phyloP scores from a whole-genome alignment of 2,888 invertebrate species.

The Pimpla rufipes region DNA sequence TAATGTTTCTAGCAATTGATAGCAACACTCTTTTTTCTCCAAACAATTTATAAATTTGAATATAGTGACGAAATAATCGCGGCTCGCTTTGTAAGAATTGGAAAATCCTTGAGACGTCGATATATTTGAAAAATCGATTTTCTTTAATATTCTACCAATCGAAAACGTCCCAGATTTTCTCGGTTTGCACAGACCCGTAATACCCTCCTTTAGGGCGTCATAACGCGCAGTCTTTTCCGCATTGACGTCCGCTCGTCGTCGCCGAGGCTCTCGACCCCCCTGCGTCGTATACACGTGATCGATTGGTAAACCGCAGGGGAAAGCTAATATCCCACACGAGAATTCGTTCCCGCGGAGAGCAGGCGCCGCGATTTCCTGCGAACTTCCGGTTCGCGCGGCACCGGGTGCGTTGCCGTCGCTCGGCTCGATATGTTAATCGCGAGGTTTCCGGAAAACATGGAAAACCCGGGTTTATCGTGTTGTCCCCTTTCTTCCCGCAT shows the following conservation, averaged over 20 bases:
- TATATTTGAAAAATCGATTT: neutral
- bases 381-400: constrained; percentile 65
- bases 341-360: constrained; percentile 39
- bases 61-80: neutral
- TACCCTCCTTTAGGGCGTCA: constrained; percentile 21
- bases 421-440: neutral
- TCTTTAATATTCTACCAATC: neutral
- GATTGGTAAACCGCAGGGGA: constrained; percentile 65
- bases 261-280: neutral
- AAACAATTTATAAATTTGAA: constrained; percentile 26
- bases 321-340: constrained; percentile 69
- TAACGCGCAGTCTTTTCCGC: constrained; percentile 38
- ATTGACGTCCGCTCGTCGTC: constrained; percentile 24
- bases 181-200: constrained; percentile 8
- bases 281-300: constrained; percentile 52
- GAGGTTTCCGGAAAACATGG: neutral
- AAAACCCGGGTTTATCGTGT: neutral
- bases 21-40: neutral
- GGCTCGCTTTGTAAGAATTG: neutral
- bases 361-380: constrained; percentile 59
- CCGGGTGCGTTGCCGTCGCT: constrained; percentile 58
- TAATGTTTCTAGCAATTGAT: neutral
- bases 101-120: neutral
- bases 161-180: neutral
- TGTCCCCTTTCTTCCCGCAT: no score